A percentile compares a stretch with the other conserved stretches of the same genome.
These are phyloP conservation scores for Torymus tubicola DNA, from an alignment of 2,888 invertebrate species.

Conservation along the genomic window DNA sequence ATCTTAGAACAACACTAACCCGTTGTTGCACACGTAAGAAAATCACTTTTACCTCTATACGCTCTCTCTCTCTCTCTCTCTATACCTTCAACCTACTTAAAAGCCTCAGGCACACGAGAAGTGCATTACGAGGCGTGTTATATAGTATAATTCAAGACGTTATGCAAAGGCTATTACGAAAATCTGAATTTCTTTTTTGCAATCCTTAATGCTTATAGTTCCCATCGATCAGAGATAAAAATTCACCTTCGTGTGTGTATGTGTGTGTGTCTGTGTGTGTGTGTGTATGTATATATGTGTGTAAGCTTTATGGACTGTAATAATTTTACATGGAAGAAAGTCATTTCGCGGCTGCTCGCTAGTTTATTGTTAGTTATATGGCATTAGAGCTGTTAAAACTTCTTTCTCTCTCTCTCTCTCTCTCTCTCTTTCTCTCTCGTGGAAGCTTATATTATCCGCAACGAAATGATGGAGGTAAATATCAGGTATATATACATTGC, in stretches of 20 bases:
- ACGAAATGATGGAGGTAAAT: too few relatives aligned
- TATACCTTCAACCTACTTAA: slow-evolving; percentile 27
- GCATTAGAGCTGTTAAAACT: neutral
- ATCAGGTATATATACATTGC: too few relatives aligned
- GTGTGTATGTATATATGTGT: neutral
- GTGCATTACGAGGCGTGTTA: slow-evolving; percentile 44
- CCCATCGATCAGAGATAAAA: neutral
- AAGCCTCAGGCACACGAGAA: slow-evolving; percentile 32
- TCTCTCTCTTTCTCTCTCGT: too few relatives aligned
- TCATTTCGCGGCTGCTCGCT: too few relatives aligned
- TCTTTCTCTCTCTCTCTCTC: too few relatives aligned
- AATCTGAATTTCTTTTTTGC: slow-evolving; percentile 20
- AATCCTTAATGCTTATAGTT: neutral
- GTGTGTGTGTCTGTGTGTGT: neutral
- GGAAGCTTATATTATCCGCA: too few relatives aligned
- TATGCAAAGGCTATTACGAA: neutral
- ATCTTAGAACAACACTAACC: slow-evolving; percentile 4
- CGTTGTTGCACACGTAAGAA: neutral
- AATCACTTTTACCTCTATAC: slow-evolving; percentile 32
- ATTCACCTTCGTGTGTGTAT: neutral
- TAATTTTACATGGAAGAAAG: too few relatives aligned
- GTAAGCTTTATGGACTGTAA: neutral
- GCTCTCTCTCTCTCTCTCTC: too few relatives aligned
- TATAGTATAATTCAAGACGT: slow-evolving; percentile 29
- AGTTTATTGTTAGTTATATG: neutral